Evolutionary conservation across 1,140 invertebrate species (phyloP), one percentile per base, ranked within the genome.

Genomic region (Melanaphis sacchari): DNA sequence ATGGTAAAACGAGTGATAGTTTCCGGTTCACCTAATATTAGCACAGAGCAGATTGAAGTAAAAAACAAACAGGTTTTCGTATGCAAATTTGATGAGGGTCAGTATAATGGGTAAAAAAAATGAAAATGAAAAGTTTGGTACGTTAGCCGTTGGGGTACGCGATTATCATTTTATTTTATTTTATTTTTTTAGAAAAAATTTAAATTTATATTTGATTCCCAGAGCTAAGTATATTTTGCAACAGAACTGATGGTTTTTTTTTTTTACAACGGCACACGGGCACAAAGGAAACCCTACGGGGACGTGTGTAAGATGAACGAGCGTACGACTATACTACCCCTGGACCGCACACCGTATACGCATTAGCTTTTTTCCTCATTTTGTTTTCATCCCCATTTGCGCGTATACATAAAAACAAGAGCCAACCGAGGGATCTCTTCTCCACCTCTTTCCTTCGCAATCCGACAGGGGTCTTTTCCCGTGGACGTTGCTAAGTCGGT

Each of bases 261-360:
- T 91, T 92, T 92, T 82, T 54, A 93, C 38, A 52, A 40, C 81
- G 22, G 41, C 76, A 36, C 81, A 85, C 76, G 24, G 81, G 81
- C 91, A 93, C 91, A 93, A 93, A 84, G 91, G 91, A 93, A 93
- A 93, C 81, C 76, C 91, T 84, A 85, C 76, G 81, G 91, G 91
- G 81, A 93, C 91, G 91, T n/a, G 91, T 85, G 81, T 93, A 93
- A 93, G 91, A 93, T 93, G 91, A 93, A 93, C 91, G 91, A 93
- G 43, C 91, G n/a, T 59, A 41, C 52, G 40, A 81, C 88, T 52
- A 41, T 36, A 18, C 76, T 82, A 82, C 76, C 66, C 40, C n/a
- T 46, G 40, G 43, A 91, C 66, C 90, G 46, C 49, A 91, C 41
- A 46, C n/a, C 91, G 81, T 84, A 91, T 46, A 81, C 66, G 81